These are phyloP conservation scores for Bombus difficillimus DNA, from an alignment of 1,140 invertebrate species.

Conservation along the genomic window DNA sequence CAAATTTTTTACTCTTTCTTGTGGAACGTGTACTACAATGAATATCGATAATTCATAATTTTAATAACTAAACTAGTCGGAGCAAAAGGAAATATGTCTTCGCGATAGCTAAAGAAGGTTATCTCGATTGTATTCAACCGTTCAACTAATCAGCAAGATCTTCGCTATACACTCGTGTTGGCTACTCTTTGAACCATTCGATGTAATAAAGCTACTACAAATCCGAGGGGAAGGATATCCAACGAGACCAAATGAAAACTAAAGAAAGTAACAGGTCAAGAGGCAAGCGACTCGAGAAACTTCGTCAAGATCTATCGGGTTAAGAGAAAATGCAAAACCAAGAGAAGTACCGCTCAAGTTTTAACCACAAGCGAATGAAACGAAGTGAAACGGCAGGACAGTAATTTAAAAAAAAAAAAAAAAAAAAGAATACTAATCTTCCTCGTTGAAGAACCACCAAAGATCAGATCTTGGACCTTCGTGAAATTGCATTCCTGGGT, in stretches of 20 bases:
- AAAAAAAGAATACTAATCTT: not conserved
- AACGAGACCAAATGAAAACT: not conserved
- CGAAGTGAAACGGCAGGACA: not conserved
- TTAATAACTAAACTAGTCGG: slow-evolving; percentile 12
- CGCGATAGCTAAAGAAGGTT: slow-evolving; percentile 26
- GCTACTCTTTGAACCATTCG: slow-evolving; percentile 32
- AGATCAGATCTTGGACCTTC: no score
- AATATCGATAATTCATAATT: not conserved
- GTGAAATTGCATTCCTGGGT: slow-evolving; percentile 39
- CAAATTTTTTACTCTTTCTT: not conserved
- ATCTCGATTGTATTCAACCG: slow-evolving; percentile 46
- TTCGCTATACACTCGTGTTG: slow-evolving; percentile 19
- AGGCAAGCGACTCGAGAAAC: not conserved
- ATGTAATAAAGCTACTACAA: slow-evolving; percentile 10
- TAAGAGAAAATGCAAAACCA: no score
- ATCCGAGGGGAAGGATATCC: not conserved
- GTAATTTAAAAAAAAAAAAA: no score
- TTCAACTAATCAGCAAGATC: slow-evolving; percentile 40
- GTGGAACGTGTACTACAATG: not conserved
- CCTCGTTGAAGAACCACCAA: not conserved
- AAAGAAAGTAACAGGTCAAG: not conserved
- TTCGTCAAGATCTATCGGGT: no score
- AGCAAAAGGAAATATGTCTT: slow-evolving; percentile 32
- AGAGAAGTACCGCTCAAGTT: no score
- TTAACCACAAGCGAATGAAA: not conserved